Evolutionary conservation across 2,113 vertebrate species (phyloP), one percentile per base, ranked within the genome.

Genomic region (Trochalopteron elliotii): DNA sequence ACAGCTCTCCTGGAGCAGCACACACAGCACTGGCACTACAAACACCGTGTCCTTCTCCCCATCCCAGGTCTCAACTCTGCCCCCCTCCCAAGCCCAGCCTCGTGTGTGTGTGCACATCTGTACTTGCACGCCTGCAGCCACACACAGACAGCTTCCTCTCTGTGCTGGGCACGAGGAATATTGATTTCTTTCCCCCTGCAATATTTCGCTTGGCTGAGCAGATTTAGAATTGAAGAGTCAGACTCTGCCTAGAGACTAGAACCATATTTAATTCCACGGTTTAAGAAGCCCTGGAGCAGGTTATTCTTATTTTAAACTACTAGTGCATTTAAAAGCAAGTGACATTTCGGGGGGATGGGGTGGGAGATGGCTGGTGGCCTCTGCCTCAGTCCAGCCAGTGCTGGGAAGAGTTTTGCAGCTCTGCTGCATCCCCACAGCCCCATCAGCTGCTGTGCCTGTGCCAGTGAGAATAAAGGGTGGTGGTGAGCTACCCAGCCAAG

Each of bases 181-280:
- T 95, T 91, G 92, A 97, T 97, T 95, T 86, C 82, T 61, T 93
- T 42, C 65, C 91, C 89, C 90, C 83, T 71, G 92, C 92, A 97
- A 96, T 97, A 97, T 96, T 97, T 96, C 39, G 84, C 97, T 96
- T 97, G 96, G 96, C 90, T 94, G 96, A 96, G 93, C 96, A 97
- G 96, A 97, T 97, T 97, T 90, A 96, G 96, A 97, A 97, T 95
- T 90, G 86, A 97, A 96, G 95, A 97, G 94, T 85, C 92, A 94
- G 96, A 77, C 92, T 92, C 89, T 95, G 95, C 94, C 96, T 93
- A 83, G 97, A 96, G 96, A 97, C 94, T 94, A 94, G 95, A 97
- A 96, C 85, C 96, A 83, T 96, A 96, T 96, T 97, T 97, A 97
- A 97, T 97, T 96, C 96, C 81, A 96, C 4, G 65, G 64, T 96